Conservation (phyloP, 1,140 invertebrate species). For the Eciton burchellii region DNA sequence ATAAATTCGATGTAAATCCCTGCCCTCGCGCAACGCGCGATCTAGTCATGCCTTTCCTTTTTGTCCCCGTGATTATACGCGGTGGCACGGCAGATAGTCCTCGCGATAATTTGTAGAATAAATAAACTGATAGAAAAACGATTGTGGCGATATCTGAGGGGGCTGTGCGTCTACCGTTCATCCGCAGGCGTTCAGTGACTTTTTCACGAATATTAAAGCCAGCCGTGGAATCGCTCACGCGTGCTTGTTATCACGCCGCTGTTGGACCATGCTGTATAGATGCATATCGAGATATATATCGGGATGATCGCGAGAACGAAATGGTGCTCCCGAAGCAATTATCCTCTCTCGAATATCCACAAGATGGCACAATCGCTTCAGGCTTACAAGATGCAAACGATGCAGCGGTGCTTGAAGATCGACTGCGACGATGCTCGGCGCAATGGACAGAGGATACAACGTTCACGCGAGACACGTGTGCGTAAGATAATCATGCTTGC, state of each 20-base stretch:
- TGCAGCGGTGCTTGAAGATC: conserved; percentile 46
- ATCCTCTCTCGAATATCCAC: conserved; percentile 69
- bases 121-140: conserved; percentile 54
- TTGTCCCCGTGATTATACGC: conserved; percentile 32
- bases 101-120: conserved; percentile 64
- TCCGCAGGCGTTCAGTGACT: conserved; percentile 21
- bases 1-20: conserved; percentile 21
- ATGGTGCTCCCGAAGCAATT: conserved; percentile 68
- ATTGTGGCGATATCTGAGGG: conserved; percentile 3
- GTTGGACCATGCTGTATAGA: conserved; percentile 38
- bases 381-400: conserved; percentile 62
- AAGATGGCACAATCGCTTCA: conserved; percentile 44
- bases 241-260: conserved; percentile 10
- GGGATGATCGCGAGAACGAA: conserved; percentile 67
- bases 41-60: conserved; percentile 26
- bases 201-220: conserved; percentile 71
- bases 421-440: conserved; percentile 15
- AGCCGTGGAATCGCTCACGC: conserved; percentile 38
- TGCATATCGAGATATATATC: conserved; percentile 61
- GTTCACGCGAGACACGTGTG: neutral
- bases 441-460: conserved; percentile 18
- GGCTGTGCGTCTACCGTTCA: conserved; percentile 4
- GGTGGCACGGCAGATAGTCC: conserved; percentile 13
- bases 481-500: conserved; percentile 48
- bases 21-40: conserved; percentile 4